Evolutionary conservation across 1,140 invertebrate genomes (phyloP).

Genomic region (Chironomus striatipennis): DNA sequence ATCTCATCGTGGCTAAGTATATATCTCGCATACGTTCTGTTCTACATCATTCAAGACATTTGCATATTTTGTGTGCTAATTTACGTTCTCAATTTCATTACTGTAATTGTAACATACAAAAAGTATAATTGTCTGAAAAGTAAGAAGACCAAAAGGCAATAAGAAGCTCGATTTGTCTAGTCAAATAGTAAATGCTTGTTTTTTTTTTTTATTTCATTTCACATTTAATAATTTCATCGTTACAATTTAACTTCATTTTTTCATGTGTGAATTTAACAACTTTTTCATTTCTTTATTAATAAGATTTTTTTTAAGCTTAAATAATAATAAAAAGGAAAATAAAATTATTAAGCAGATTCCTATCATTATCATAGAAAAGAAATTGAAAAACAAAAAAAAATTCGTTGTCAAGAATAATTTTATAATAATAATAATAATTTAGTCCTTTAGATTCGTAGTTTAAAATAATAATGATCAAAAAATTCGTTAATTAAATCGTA

Average conservation of each 20-base stretch:
- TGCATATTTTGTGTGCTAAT: not conserved
- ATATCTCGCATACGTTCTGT: not conserved
- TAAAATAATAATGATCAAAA: not conserved
- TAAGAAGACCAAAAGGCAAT: not conserved
- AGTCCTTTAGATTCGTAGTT: not conserved
- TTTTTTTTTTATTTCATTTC: not conserved
- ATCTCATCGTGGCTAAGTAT: not conserved
- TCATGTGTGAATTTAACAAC: not conserved
- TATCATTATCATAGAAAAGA: not conserved
- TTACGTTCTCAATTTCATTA: not conserved
- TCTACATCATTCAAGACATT: not conserved
- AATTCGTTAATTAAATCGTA: too few species aligned
- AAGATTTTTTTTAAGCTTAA: not conserved
- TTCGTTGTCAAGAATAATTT: not conserved
- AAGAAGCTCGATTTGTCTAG: not conserved
- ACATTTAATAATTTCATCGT: not conserved
- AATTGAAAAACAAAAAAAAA: not conserved
- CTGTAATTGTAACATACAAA: not conserved
- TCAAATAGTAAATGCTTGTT: conserved; percentile 21
- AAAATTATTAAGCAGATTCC: not conserved
- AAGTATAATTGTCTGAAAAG: not conserved
- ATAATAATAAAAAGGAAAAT: not conserved
- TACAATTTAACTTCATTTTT: not conserved
- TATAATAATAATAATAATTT: not conserved
- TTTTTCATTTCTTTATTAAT: too few species aligned